Evolutionary conservation across 1,140 invertebrate genomes (phyloP), one percentile per base, ranked within the genome.

Genomic region (Papilio polyxenes): DNA sequence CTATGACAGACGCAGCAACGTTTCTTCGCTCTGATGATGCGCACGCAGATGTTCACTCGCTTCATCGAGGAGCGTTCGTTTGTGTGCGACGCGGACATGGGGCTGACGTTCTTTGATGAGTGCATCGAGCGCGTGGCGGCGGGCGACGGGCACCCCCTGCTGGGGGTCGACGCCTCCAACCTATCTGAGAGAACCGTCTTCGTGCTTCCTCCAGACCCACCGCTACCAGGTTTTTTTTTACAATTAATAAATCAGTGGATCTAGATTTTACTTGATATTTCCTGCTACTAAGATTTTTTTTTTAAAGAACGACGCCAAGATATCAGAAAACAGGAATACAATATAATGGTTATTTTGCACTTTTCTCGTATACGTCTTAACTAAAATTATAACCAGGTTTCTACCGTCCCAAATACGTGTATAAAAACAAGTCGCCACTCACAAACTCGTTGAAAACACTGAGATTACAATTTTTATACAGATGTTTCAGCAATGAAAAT

Each of bases 11-110:
- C 97, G 69, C 97, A 99, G 90, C 97, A 98, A 69, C 98, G 98
- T 92, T 99, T 99, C 95, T 99, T 98, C 93, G 96, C 96, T 75
- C 95, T 98, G 85, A 92, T 99, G 87, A 97, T 98, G 94, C 97
- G 96, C 89, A 99, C 99, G 1, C 99, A 99, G 95, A 99, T 99
- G 97, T 99, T 99, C 93, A 99, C 98, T 82, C 96, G 98, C 65
- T 99, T 99, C 94, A 99, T 99, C 85, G 99, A 99, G 95, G 99
- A 99, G 94, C 96, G 99, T 56, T 99, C 98, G 87, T 99, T 99
- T 95, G 98, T 99, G 0, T 99, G 98, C 15, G 98, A 99, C 88
- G 98, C 98, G 92, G 98, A 99, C 95, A 91, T 93, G 76, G 92
- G 92, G 2, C 95, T 99, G 80, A 98, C 98, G 13, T 99, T 99